Evolutionary conservation across 2,797 vertebrate species (phyloP).

Genomic region (Saxicola maurus): DNA sequence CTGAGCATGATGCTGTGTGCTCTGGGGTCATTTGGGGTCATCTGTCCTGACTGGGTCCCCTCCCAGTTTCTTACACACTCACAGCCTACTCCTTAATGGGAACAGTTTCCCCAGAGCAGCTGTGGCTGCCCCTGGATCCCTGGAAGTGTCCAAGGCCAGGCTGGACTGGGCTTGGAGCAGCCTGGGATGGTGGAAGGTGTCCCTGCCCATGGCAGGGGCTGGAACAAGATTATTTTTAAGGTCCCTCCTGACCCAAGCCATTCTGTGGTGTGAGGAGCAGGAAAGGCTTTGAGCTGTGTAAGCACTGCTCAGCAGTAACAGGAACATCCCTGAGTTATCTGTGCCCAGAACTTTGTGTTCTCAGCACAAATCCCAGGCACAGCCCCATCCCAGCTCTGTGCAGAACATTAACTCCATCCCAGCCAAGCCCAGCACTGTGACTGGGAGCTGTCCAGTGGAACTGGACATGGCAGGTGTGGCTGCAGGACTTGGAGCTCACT

Average conservation of each 20-base stretch:
- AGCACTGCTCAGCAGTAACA: background rate
- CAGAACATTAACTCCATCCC: background rate
- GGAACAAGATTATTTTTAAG: fast-evolving
- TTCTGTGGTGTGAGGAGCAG: background rate
- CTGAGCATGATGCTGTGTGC: fast-evolving
- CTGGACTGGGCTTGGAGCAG: fast-evolving
- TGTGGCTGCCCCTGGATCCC: background rate
- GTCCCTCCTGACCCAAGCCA: background rate
- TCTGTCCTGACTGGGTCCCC: background rate
- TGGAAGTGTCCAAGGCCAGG: background rate
- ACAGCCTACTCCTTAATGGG: background rate
- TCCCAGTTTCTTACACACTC: background rate
- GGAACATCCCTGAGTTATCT: background rate
- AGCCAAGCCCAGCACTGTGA: background rate
- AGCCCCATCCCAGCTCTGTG: background rate
- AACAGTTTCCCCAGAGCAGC: background rate
- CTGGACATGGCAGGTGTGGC: background rate
- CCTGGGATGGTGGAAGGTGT: fast-evolving
- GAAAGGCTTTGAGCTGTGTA: background rate
- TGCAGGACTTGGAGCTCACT: background rate
- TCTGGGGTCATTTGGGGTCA: background rate
- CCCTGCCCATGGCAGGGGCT: background rate
- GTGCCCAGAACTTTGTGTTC: background rate
- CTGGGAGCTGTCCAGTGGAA: fast-evolving
- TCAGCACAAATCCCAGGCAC: background rate